These are phyloP conservation scores for Galleria mellonella DNA, from an alignment of 1,140 invertebrate genomes.

Conservation along the genomic window DNA sequence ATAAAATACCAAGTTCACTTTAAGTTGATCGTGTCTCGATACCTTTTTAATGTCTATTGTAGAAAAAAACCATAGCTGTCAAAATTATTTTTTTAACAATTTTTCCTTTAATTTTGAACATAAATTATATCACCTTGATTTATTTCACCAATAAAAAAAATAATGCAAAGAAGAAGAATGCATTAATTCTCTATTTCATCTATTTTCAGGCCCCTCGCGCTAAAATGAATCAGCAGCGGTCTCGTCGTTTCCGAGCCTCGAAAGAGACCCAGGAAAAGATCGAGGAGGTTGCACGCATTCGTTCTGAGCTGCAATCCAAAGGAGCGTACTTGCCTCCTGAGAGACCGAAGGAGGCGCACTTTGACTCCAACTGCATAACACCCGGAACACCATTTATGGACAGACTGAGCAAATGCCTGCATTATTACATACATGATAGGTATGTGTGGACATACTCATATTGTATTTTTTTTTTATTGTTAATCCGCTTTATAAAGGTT, in stretches of 20 bases:
- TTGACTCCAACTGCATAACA: conserved; percentile 99
- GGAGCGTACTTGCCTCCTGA: conserved; percentile 89
- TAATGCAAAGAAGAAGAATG: too few species aligned
- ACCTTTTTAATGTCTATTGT: too few species aligned
- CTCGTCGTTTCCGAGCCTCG: conserved; percentile 95
- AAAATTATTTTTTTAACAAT: too few species aligned
- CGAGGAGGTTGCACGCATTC: conserved; percentile 87
- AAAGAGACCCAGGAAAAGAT: conserved; percentile 96
- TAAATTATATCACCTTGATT: too few species aligned
- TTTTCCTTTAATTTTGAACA: too few species aligned
- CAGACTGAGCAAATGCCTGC: conserved; percentile 92
- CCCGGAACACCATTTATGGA: conserved; percentile 99
- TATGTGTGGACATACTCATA: conserved; percentile 9
- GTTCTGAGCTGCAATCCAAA: conserved; percentile 83
- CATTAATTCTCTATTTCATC: too few species aligned
- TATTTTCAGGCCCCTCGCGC: conserved; percentile 91
- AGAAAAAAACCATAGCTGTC: too few species aligned
- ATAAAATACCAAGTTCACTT: too few species aligned
- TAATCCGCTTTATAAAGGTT: too few species aligned
- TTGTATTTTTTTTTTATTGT: background rate
- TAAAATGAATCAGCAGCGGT: conserved; percentile 99
- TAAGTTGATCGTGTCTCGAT: too few species aligned
- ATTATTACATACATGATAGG: conserved; percentile 96
- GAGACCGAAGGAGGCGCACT: conserved; percentile 94
- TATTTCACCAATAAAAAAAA: too few species aligned